Evolutionary conservation across 2,888 invertebrate genomes (phyloP), one percentile per base, ranked within the genome.

Genomic region (Pomacea canaliculata): DNA sequence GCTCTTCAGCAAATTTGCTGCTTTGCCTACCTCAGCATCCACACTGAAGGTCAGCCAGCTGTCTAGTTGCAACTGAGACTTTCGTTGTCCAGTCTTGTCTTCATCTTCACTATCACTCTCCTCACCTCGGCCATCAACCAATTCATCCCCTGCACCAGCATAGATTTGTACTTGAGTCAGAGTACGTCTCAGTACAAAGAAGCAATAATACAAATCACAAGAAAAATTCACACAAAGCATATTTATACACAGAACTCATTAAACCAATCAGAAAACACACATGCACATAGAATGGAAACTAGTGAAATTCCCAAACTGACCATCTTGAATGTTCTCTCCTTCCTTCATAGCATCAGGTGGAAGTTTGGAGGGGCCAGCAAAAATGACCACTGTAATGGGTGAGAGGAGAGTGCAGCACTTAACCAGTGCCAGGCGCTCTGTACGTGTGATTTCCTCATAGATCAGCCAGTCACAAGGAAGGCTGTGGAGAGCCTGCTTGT

Each of bases 381-480:
- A 95, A 59, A 97, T 86, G 0, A 95, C 94, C 16, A 97, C 94
- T 0, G 96, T 94, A 27, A 96, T 88, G 0, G 97, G 94, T 16
- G 96, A 95, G 0, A 98, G 93, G 12, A 95, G 90, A 0, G 97
- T 97, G 78, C 94, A 95, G 82, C 95, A 95, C 68, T 95, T 93
- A 1, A 96, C 93, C 87, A 94, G 94, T 79, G 95, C 94, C 73
- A 94, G 92, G 18, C 85, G 85, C 27, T 93, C 92, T 23, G 82
- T 81, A 68, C 95, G 93, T 0, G 94, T 94, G 91, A 97, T 94
- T 90, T 97, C 97, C 87, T 96, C 96, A 87, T 94, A 98, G 18
- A 96, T 92, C 23, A 97, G 91, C 97, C 97, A 98, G 85, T 96
- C 95, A 18, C 94, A 93, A 0, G 95, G 94, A 71, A 95, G 88